phyloP scores from a whole-genome alignment of 2,888 invertebrate genomes.

The Tolmerus cingulatus region DNA sequence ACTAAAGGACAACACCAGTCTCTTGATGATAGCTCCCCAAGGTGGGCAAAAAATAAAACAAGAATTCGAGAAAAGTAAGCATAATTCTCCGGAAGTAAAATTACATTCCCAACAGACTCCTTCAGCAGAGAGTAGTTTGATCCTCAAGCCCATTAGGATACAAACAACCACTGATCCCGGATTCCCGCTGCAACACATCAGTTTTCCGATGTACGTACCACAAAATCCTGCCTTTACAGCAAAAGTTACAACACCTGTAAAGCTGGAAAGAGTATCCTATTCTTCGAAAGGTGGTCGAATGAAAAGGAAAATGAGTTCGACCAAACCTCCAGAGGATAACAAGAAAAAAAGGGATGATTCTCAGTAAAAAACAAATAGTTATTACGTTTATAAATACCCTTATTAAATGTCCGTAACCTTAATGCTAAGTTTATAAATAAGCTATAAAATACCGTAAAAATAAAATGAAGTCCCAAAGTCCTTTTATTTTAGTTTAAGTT shows the following conservation, averaged over 20 bases:
- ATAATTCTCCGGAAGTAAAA: neutral
- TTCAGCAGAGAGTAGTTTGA: neutral
- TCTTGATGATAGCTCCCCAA: slow-evolving; percentile 29
- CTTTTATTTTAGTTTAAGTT: slow-evolving; percentile 45
- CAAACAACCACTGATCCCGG: neutral
- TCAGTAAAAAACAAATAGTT: neutral
- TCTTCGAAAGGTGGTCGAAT: neutral
- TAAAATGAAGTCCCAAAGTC: neutral
- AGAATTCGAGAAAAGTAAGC: slow-evolving; percentile 17
- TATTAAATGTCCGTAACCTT: neutral
- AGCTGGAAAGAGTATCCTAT: neutral
- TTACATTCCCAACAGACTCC: neutral
- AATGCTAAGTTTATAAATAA: neutral
- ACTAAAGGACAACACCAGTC: neutral
- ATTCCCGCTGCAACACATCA: neutral
- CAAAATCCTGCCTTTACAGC: neutral
- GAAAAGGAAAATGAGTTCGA: neutral
- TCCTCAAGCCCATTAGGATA: slow-evolving; percentile 18
- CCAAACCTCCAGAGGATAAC: neutral
- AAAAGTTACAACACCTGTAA: neutral
- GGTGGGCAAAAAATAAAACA: slow-evolving; percentile 3
- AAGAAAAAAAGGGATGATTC: slow-evolving; percentile 3
- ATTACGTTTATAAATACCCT: neutral
- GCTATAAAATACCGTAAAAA: neutral
- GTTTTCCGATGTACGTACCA: neutral